Evolutionary conservation across 64 coral and sea anemone species (phyloP), one percentile per base, ranked within the genome.

Genomic region (Trachythela sp.): DNA sequence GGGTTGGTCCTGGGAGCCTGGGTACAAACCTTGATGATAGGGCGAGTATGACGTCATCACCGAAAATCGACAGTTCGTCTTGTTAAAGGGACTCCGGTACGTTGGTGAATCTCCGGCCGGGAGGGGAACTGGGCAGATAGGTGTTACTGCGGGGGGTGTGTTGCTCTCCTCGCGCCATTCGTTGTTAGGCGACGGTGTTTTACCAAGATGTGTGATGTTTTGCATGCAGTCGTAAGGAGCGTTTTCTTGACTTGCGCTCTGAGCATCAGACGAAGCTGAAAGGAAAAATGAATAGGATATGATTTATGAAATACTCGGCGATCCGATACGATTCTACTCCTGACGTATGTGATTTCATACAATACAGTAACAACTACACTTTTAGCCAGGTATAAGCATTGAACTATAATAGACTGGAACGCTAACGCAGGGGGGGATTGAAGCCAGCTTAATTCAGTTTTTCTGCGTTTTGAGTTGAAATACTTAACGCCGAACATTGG

Each of bases 31-130:
- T 27, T 64, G 56, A 64, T 64, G 26, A 26, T 64, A 27, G 18
- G 56, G 56, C 56, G 56, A 64, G 56, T 64, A 64, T 5, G 56
- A 64, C 56, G 56, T 64, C 56, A 64, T 64, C 56, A 64, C 56
- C 22, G 56, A 64, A 27, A 64, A 64, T 64, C 56, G 20, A 27
- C 56, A 64, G 17, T 64, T 64, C 6, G 56, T 64, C 56, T 64
- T 64, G 56, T 64, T 27, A 64, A 64, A 64, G 56, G 56, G 4
- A 27, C 56, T 64, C 56, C 56, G 4, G 56, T 64, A 64, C 56
- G 56, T 26, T 64, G 56, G 56, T 18, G 56, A 64, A n/a, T 64
- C 56, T 27, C 56, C 56, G 56, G 56, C 26, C 56, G 56, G 56
- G 20, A 64, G 56, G 6, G 56, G 56, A 6, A 64, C 56, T 64